These are phyloP conservation scores for Marisa cornuarietis DNA, from an alignment of 1,140 invertebrate species.

Conservation along the genomic window DNA sequence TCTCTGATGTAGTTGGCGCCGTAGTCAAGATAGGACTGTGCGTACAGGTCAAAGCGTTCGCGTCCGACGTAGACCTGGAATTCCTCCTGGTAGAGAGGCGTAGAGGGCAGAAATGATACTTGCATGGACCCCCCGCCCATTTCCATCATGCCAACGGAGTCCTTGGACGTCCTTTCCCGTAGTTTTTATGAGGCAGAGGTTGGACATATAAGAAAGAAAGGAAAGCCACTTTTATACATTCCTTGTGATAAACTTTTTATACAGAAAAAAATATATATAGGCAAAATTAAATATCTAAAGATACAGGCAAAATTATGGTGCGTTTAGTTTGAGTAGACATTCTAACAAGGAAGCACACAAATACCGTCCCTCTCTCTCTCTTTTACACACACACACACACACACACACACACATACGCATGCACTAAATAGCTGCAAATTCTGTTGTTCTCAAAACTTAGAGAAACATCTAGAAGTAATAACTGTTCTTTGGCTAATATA, in stretches of 20 bases:
- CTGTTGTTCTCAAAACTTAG: too few relatives aligned
- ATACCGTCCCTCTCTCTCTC: background rate
- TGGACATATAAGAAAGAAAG: background rate
- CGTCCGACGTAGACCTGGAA: conserved; percentile 62
- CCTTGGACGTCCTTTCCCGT: conserved; percentile 30
- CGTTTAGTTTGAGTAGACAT: background rate
- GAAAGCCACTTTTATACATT: background rate
- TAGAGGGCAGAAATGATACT: conserved; percentile 66
- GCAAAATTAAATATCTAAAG: background rate
- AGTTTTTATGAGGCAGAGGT: background rate
- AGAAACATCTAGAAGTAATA: too few relatives aligned
- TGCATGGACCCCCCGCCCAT: conserved; percentile 72
- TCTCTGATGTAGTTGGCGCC: conserved; percentile 59
- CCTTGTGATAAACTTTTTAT: background rate
- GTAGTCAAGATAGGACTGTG: conserved; percentile 68
- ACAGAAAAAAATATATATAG: background rate
- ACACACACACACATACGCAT: background rate
- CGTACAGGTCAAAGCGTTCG: conserved; percentile 63
- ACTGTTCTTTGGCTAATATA: too few relatives aligned
- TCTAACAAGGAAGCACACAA: background rate
- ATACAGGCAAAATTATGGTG: background rate
- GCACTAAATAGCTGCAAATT: background rate
- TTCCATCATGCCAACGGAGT: conserved; percentile 67
- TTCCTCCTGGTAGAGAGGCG: conserved; percentile 57
- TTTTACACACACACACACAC: conserved; percentile 2